Evolutionary conservation across 2,888 invertebrate genomes (phyloP).

Genomic region (Craniophora ligustri): DNA sequence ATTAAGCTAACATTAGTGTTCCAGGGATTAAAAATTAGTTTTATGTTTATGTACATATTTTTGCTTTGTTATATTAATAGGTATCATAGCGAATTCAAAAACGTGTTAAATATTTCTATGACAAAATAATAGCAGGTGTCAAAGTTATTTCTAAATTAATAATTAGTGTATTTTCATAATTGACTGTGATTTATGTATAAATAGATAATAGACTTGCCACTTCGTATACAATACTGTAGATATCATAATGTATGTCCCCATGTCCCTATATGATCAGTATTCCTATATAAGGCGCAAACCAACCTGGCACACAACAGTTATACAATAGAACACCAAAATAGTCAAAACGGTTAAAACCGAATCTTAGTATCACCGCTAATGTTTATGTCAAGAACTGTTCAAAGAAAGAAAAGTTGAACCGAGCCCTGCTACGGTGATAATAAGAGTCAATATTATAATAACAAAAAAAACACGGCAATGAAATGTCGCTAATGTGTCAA

Average conservation of each 20-base stretch:
- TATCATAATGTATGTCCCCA: slow-evolving; percentile 31
- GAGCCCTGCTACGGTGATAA: slow-evolving; percentile 55
- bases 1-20: slow-evolving; percentile 48
- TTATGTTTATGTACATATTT: slow-evolving; percentile 46
- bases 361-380: slow-evolving; percentile 65
- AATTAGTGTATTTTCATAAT: slow-evolving; percentile 13
- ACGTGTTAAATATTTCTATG: slow-evolving; percentile 24
- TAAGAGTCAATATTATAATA: slow-evolving; percentile 59
- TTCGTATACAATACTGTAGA: slow-evolving; percentile 10
- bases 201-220: slow-evolving; percentile 49
- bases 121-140: slow-evolving; percentile 34
- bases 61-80: slow-evolving; percentile 13
- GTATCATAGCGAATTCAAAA: slow-evolving; percentile 30
- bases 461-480: slow-evolving; percentile 63
- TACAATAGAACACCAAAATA: slow-evolving; percentile 61
- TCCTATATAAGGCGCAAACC: slow-evolving; percentile 38
- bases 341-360: slow-evolving; percentile 52
- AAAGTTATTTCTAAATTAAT: slow-evolving; percentile 17
- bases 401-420: slow-evolving; percentile 4
- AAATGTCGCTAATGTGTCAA: slow-evolving; percentile 63
- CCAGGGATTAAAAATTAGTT: slow-evolving; percentile 33
- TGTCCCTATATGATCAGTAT: slow-evolving; percentile 28
- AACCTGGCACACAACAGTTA: slow-evolving; percentile 63
- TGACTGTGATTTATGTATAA: slow-evolving; percentile 11
- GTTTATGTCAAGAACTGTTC: background rate